Base-by-base conservation (phyloP, 2,888 invertebrate species). In the Temnothorax unifasciatus region DNA sequence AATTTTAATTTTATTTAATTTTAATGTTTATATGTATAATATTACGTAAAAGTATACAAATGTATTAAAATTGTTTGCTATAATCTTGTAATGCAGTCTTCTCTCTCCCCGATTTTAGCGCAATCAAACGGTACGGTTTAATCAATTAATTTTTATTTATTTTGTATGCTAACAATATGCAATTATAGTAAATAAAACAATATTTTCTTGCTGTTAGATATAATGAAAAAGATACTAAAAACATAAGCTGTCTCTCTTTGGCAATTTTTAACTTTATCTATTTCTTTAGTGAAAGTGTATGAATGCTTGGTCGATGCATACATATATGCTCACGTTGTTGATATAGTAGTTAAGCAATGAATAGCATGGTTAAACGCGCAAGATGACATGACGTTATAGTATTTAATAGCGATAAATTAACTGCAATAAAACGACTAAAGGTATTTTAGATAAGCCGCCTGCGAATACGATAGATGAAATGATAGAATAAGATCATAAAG, bases 271-370 rank as follows among this genome's bases (percentile, higher is more conserved):
- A 29, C 11, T 25, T 73, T 3, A 73, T 13, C 5, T 61, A 75
- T 13, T 74, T 4, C 34, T n/a, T 38, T 34, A 61, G 61, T 59
- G 61, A 74, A 61, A 73, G 57, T 61, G 15, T 8, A 57, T 9
- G 4, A 44, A 57, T 54, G 34, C 21, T 47, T 25, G 18, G 47
- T 29, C 29, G 18, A 29, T 25, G 25, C 11, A 38, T 8, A 41
- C 8, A 68, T 50, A 50, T 2, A 13, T 34, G 29, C 11, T n/a
- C 57, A 21, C 25, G 15, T 18, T 29, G 4, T 61, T 61, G 29
- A 1, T 6, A 2, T 74, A 57, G 21, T 44, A 57, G 25, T 74
- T 59, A 59, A 29, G 29, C 29, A 74, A 74, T 41, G 11, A 29
- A 25, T 2, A 41, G 6, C 11, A n/a, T 29, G 2, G 6, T 29